A percentile compares a stretch with the other conserved stretches of the same genome.
Conservation (phyloP, 2,113 vertebrate species). For the Chionis minor region DNA sequence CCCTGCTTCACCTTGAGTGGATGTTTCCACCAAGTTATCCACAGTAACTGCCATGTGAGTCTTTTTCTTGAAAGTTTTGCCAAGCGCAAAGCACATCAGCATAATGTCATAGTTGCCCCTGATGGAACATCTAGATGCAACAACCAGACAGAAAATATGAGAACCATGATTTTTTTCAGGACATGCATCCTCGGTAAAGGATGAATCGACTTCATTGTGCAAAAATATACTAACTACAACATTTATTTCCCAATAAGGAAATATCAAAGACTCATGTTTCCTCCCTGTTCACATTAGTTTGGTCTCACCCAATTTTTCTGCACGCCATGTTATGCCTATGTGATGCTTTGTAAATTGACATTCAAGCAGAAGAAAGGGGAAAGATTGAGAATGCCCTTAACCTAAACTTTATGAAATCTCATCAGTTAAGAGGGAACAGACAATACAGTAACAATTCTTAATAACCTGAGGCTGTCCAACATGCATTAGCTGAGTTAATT, state of each 20-base stretch:
- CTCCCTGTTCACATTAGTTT: background rate
- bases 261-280: background rate
- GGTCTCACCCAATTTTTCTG: background rate
- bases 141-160: slow-evolving; percentile 1
- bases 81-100: slow-evolving; percentile 24
- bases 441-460: background rate
- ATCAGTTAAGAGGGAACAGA: background rate
- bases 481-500: slow-evolving; percentile 4
- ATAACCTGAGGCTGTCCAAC: background rate
- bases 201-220: background rate
- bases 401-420: background rate
- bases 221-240: background rate
- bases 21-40: background rate
- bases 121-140: slow-evolving; percentile 29
- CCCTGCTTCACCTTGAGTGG: background rate
- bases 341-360: background rate
- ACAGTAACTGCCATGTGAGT: background rate
- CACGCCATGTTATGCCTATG: background rate
- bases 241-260: background rate
- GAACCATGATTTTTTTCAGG: background rate
- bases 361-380: background rate
- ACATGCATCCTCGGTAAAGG: slow-evolving; percentile 1
- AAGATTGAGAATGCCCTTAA: background rate
- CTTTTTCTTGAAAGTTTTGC: background rate
- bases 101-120: background rate